Percentiles rank a stretch among this genome's conserved stretches.
Evolutionary conservation across 2,113 vertebrate species (phyloP).

Genomic region (Lontra canadensis): DNA sequence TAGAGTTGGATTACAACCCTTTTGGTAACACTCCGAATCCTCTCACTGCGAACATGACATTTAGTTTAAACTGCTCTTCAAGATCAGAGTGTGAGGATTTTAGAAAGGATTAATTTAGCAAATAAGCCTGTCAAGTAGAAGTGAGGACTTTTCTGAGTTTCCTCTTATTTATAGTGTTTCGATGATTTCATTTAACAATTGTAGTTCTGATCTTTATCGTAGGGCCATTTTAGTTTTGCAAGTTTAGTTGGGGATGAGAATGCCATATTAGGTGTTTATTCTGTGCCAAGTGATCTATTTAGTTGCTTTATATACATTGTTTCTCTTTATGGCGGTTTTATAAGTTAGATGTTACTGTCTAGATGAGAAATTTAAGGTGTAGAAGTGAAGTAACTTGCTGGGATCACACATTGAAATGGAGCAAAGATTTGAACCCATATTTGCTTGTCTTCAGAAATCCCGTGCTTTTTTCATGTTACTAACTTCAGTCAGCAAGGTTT

Average conservation of each 20-base stretch:
- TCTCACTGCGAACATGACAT: not conserved
- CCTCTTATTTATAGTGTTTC: not conserved
- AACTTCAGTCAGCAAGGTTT: not conserved
- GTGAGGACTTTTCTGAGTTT: not conserved
- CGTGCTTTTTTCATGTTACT: not conserved
- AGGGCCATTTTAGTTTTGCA: not conserved
- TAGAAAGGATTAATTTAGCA: conserved; percentile 19
- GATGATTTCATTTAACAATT: conserved; percentile 24
- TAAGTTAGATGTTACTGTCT: conserved; percentile 7
- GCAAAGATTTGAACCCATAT: not conserved
- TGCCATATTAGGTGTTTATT: conserved; percentile 9
- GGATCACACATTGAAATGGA: not conserved
- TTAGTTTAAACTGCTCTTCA: conserved; percentile 20
- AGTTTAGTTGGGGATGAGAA: not conserved
- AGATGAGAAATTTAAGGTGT: conserved; percentile 23
- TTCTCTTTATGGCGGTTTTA: not conserved
- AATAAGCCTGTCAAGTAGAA: not conserved
- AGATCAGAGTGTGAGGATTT: conserved; percentile 32
- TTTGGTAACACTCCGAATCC: not conserved
- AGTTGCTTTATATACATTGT: conserved; percentile 15
- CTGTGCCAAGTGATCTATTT: not conserved
- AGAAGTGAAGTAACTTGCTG: conserved; percentile 11
- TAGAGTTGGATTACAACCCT: not conserved
- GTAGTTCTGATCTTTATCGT: not conserved
- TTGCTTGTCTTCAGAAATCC: not conserved